Base-by-base conservation (phyloP, 2,797 vertebrate genomes). In the Anolis apletophallus region DNA sequence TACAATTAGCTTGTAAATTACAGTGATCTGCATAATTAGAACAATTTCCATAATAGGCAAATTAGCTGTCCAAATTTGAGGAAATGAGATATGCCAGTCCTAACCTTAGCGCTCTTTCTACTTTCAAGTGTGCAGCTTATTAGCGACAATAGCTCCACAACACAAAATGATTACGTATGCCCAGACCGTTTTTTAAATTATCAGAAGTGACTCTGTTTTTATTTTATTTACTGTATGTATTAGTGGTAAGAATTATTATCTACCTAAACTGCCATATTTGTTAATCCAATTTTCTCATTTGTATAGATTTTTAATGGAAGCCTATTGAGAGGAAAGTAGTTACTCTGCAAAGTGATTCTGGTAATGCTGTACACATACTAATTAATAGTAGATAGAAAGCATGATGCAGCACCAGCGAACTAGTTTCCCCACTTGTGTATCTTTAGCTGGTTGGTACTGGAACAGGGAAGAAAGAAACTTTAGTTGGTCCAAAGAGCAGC, bases 371-470 rank as follows among this genome's bases (percentile, higher is more conserved):
- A 61, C 36, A 80, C 8, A 32, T 16, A 50, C 40, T 50, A 52
- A 67, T 36, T 16, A 69, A 78, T 83, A 83, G 79, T 85, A 92
- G 88, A 68, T 29, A 46, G 21, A 78, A 71, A 75, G 79, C 88
- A 90, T 46, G 46, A 55, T 71, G 81, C 84, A 80, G 78, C 85
- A 80, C 64, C 34, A 89, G 23, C 80, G 73, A 84, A 83, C 32
- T 82, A 64, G 80, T 79, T 92, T 93, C 90, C 81, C 86, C 40
- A 54, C 90, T 52, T 90, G 29, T 0, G 3, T 81, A 91, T 90
- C 84, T 90, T 59, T 85, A 78, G 75, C 68, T 89, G 73, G 79
- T 84, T 89, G 67, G 83, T 87, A 86, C 5, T 87, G 46, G 88
- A 84, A 92, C 80, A 1, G 85, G 40, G 40, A 40, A 40, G 5